Evolutionary conservation across 2,797 vertebrate species (phyloP), one percentile per base, ranked within the genome.

Genomic region (Catamblyrhynchus diadema): DNA sequence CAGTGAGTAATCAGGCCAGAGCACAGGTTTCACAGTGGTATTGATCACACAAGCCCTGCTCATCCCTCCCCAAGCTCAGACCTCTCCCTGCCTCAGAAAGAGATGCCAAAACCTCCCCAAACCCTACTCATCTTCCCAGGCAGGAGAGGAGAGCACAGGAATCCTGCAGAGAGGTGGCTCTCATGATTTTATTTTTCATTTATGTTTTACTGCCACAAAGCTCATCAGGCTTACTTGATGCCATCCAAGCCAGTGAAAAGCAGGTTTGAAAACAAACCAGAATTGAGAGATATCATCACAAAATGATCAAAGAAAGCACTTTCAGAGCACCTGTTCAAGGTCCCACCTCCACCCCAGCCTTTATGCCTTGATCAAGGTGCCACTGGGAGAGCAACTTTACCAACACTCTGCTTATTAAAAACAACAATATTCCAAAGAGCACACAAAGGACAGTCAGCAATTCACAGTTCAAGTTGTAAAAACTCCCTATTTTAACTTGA

Each of bases 1-100:
- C 78, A 69, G 42, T 73, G 62, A 44, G 62, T 37, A 92, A 93
- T 3, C 30, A 59, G 83, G 47, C 44, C 73, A 93, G 39, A 92
- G 53, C 80, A 81, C n/a, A 56, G 70, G 81, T 92, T 92, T 84
- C 28, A 64, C 66, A 74, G 24, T 65, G 39, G 1, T 72, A 74
- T 45, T 65, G 48, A 53, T 64, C 35, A 60, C 30, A 86, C 33
- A 23, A 80, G 47, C 45, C 37, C 39, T 42, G 48, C 4, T 65
- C 50, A 83, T 32, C 66, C 42, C 47, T 56, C 54, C 35, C 50
- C 65, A 64, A 15, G 35, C 59, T 61, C 9, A 41, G 13, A 47
- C 5, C 16, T 53, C 44, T 80, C 66, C 47, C 57, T 57, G 73
- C 30, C 51, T 51, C 27, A 27, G 66, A 67, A n/a, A 65, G 61